Base-by-base conservation (phyloP, 2,113 vertebrate genomes). In the Variabilichromis moorii region DNA sequence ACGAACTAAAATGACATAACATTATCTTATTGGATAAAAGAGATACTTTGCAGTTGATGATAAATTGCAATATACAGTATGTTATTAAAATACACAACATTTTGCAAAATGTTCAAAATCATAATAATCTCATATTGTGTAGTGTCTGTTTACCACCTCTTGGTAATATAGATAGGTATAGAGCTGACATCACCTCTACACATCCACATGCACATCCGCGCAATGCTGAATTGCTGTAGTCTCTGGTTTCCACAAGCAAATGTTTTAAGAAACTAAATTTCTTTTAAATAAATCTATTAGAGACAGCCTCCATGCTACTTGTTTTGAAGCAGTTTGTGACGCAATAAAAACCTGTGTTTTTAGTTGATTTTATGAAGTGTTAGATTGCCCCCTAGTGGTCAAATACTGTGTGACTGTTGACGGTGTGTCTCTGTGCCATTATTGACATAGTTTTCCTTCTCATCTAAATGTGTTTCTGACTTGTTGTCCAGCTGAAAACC, bases 331-430 rank as follows among this genome's bases (percentile, higher is more conserved):
- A 54, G 76, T 54, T 16, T 55, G 51, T 37, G 78, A 55, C 4
- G 4, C 9, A 28, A 13, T 50, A 33, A 68, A 82, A 82, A 83
- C 2, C 21, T 7, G 3, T 78, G 45, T 78, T 78, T 78, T 3
- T 78, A 31, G 26, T 31, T 73, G 21, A 73, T 73, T 45, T 45
- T 78, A 78, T 50, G 1, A 26, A 68, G 83, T 31, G 89, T 86
- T 57, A 83, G 40, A 61, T 59, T 90, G 86, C 90, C 91, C 86
- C 87, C 93, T 93, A 92, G 91, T 42, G 50, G 92, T 86, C 37
- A 83, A 42, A 12, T 66, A 66, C 2, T 13, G 61, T 13, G 61
- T 21, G 61, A 66, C 61, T 66, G 33, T 66, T 66, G 61, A 66
- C 19, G 4, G 61, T 37, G 33, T 66, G 19, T 66, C 10, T 78